phyloP scores from a whole-genome alignment of 2,113 vertebrate species.

The Equus quagga region DNA sequence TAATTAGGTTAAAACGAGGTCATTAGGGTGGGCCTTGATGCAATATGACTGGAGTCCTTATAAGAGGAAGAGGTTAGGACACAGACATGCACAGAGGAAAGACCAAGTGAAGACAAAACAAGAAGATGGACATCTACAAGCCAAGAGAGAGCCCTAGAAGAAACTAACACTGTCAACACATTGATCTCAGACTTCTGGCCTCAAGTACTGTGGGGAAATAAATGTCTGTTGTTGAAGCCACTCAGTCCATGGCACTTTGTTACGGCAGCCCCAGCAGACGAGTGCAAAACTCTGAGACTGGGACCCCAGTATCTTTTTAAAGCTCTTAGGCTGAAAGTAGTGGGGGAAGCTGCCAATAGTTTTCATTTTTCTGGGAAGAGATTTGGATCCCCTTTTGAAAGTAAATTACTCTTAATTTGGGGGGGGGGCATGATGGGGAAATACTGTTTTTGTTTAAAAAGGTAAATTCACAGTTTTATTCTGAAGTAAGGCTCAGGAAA shows the following conservation, averaged over 20 bases:
- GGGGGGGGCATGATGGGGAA: not conserved
- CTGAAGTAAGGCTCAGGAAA: not conserved
- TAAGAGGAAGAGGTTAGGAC: not conserved
- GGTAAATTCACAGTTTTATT: slow-evolving; percentile 1
- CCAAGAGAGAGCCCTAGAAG: not conserved
- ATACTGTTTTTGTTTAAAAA: not conserved
- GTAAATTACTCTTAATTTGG: not conserved
- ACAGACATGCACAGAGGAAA: not conserved
- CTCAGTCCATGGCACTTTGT: not conserved
- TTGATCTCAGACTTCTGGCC: not conserved
- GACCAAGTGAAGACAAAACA: not conserved
- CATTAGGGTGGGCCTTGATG: not conserved
- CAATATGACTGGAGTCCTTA: not conserved
- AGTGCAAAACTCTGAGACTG: not conserved
- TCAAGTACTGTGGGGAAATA: not conserved
- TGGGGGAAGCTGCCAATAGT: not conserved
- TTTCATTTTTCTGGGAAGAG: not conserved
- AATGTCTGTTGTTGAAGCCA: not conserved
- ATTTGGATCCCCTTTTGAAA: not conserved
- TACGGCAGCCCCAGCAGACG: not conserved
- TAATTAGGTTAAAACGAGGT: not conserved
- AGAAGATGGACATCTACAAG: not conserved
- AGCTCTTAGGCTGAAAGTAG: not conserved
- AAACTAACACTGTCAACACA: not conserved
- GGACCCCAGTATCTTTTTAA: not conserved